Conservation (phyloP, 2,797 vertebrate genomes). For the Odontamblyopus lacepedii region DNA sequence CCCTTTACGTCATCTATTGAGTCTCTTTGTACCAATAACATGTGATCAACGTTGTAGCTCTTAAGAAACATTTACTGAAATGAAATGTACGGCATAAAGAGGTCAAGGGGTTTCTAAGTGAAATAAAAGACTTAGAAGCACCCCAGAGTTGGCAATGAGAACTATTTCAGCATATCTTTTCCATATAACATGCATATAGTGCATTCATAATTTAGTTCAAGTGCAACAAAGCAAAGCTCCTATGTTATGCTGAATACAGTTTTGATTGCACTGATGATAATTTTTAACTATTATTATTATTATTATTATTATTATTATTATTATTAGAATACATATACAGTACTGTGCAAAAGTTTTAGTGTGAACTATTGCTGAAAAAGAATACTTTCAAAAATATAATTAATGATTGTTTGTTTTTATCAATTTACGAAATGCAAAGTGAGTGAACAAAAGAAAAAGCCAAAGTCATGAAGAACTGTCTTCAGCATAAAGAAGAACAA, state of each 20-base stretch:
- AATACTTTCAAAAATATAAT: too few relatives aligned
- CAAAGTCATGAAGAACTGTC: too few relatives aligned
- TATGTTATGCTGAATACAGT: too few relatives aligned
- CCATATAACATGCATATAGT: slow-evolving; percentile 24
- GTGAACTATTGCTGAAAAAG: too few relatives aligned
- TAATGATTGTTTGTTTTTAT: too few relatives aligned
- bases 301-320: neutral
- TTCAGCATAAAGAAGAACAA: too few relatives aligned
- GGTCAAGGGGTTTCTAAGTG: neutral
- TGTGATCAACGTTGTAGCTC: slow-evolving; percentile 15
- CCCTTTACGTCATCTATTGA: slow-evolving; percentile 13
- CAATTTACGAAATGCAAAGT: too few relatives aligned
- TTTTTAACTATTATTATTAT: neutral
- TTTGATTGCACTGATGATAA: neutral
- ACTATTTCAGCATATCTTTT: slow-evolving; percentile 43
- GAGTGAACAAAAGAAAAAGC: too few relatives aligned
- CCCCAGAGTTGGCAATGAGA: slow-evolving; percentile 38
- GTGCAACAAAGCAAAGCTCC: neutral
- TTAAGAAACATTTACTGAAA: slow-evolving; percentile 33
- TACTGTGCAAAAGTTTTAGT: too few relatives aligned
- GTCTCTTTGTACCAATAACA: neutral
- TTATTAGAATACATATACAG: too few relatives aligned
- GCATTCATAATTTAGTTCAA: slow-evolving; percentile 22
- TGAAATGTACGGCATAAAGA: slow-evolving; percentile 21
- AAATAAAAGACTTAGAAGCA: neutral